Conservation (phyloP, 2,113 vertebrate genomes). For the Pseudorasbora parva region DNA sequence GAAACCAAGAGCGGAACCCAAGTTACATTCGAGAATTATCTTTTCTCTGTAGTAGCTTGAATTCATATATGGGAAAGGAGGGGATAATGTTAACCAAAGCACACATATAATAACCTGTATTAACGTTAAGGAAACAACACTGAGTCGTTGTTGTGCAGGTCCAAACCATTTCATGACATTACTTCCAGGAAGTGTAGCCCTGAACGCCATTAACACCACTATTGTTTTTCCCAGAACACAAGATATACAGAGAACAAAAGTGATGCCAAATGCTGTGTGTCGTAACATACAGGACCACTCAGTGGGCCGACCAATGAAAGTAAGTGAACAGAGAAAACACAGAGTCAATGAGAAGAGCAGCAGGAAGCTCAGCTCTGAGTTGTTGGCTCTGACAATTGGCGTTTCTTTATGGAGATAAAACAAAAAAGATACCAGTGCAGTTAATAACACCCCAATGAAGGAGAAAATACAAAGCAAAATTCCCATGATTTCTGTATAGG, state of each 20-base stretch:
- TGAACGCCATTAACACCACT: slow-evolving; percentile 63
- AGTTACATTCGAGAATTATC: slow-evolving; percentile 70
- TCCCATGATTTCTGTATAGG: slow-evolving; percentile 59
- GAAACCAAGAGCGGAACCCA: slow-evolving; percentile 70
- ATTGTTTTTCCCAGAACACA: slow-evolving; percentile 62
- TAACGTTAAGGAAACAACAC: slow-evolving; percentile 65
- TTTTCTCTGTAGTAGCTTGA: slow-evolving; percentile 65
- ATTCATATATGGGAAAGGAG: slow-evolving; percentile 72
- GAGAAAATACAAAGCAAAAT: slow-evolving; percentile 49
- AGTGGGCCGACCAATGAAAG: background rate
- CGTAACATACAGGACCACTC: slow-evolving; percentile 1
- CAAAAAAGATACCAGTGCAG: slow-evolving; percentile 46
- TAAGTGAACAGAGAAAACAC: slow-evolving; percentile 48
- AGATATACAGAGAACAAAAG: slow-evolving; percentile 59
- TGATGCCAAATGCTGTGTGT: slow-evolving; percentile 56
- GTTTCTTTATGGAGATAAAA: slow-evolving; percentile 52
- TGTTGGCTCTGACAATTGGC: slow-evolving; percentile 55
- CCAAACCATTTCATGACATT: slow-evolving; percentile 50
- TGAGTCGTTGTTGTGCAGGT: slow-evolving; percentile 43
- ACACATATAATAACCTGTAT: slow-evolving; percentile 70
- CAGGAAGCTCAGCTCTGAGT: slow-evolving; percentile 1
- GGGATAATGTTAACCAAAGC: slow-evolving; percentile 67
- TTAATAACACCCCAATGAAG: slow-evolving; percentile 40
- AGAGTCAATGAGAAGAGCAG: slow-evolving; percentile 45
- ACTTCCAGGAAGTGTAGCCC: slow-evolving; percentile 58